These are phyloP conservation scores for Pseudomyrmex cubaensis DNA, from an alignment of 1,140 invertebrate species.

Conservation along the genomic window DNA sequence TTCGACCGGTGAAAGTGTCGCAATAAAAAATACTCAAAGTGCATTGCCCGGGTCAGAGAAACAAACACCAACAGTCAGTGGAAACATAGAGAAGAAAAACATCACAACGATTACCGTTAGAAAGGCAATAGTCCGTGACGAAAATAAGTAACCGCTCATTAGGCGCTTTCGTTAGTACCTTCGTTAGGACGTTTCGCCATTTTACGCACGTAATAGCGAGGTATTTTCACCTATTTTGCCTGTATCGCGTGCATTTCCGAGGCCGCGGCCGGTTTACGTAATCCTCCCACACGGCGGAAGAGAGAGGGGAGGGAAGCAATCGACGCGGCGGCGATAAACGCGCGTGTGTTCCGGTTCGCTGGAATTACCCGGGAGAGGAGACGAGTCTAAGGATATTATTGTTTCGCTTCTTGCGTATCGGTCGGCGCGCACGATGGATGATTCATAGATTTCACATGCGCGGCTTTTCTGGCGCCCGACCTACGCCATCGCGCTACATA, in stretches of 20 bases:
- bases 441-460: slow-evolving; percentile 71
- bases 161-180: slow-evolving; percentile 54
- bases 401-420: slow-evolving; percentile 56
- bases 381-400: slow-evolving; percentile 54
- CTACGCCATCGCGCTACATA: slow-evolving; percentile 55
- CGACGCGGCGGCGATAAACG: slow-evolving; percentile 60
- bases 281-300: slow-evolving; percentile 65
- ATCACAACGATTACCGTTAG: slow-evolving; percentile 54
- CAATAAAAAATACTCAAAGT: slow-evolving; percentile 33
- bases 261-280: slow-evolving; percentile 62
- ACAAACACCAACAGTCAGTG: background rate
- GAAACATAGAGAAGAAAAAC: slow-evolving; percentile 24
- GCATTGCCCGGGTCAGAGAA: background rate
- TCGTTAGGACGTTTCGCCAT: slow-evolving; percentile 48
- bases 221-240: slow-evolving; percentile 65
- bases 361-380: slow-evolving; percentile 50
- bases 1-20: slow-evolving; percentile 60
- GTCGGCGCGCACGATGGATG: slow-evolving; percentile 45
- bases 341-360: slow-evolving; percentile 39
- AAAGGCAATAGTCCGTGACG: slow-evolving; percentile 56
- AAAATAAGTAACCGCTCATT: slow-evolving; percentile 51
- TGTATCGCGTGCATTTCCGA: slow-evolving; percentile 62
- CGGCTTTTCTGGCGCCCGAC: slow-evolving; percentile 67
- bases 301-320: slow-evolving; percentile 21
- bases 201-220: slow-evolving; percentile 48